A percentile compares a stretch with the other conserved stretches of the same genome.
These are phyloP conservation scores for Atta colombica DNA, from an alignment of 1,140 invertebrate genomes.

Conservation along the genomic window DNA sequence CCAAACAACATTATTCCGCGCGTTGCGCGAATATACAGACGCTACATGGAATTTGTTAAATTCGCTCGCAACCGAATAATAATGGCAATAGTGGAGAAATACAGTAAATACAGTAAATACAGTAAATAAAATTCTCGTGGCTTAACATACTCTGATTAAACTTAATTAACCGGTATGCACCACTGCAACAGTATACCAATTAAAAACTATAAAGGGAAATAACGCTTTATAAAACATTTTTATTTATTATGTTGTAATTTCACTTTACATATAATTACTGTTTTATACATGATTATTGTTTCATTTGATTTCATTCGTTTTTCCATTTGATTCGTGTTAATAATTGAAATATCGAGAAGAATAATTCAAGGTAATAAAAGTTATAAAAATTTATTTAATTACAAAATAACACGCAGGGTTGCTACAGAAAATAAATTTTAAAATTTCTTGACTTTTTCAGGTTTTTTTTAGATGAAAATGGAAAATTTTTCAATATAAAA, in stretches of 20 bases:
- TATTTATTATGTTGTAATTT: not conserved
- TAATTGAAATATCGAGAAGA: not conserved
- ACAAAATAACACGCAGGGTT: not conserved
- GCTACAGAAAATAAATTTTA: no score
- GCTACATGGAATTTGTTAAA: slow-evolving; percentile 31
- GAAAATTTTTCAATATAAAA: no score
- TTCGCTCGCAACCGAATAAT: slow-evolving; percentile 9
- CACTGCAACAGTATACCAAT: not conserved
- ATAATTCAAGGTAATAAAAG: not conserved
- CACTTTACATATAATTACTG: not conserved
- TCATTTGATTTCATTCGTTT: not conserved
- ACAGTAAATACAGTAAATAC: no score
- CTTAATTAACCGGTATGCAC: not conserved
- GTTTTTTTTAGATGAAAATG: no score
- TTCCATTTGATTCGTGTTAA: not conserved
- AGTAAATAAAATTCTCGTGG: slow-evolving; percentile 22
- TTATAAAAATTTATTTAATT: not conserved
- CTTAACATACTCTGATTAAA: not conserved
- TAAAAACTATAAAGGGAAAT: not conserved
- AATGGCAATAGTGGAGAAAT: slow-evolving; percentile 6
- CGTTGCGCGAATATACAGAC: not conserved
- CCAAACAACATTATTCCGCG: slow-evolving; percentile 57
- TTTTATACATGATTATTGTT: not conserved
- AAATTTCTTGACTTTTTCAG: no score
- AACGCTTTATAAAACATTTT: not conserved